A percentile compares a stretch with the other conserved stretches of the same genome.
These are phyloP conservation scores for Pseudorhiza aurosa DNA, from an alignment of 30 jellyfish, hydroid and myxozoan genomes.

Conservation along the genomic window DNA sequence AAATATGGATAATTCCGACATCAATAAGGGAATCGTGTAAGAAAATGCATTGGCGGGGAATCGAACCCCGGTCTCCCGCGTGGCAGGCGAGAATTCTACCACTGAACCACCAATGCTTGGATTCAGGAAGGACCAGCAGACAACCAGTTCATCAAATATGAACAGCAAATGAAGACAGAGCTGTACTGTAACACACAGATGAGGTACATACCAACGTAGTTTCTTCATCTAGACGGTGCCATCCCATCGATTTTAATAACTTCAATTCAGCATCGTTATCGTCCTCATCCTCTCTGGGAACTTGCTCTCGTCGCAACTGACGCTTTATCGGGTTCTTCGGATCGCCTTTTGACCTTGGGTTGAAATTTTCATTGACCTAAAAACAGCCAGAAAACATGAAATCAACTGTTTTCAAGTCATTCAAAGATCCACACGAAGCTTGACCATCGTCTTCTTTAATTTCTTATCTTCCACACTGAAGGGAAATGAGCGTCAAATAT, in stretches of 20 bases:
- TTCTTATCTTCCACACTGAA: too few relatives aligned
- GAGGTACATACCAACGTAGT: conserved; percentile 58
- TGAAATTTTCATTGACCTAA: conserved; percentile 45
- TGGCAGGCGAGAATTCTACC: conserved; percentile 67
- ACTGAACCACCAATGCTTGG: conserved; percentile 72
- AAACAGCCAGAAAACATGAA: neutral
- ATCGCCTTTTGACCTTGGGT: conserved; percentile 44
- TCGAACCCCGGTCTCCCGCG: conserved; percentile 74
- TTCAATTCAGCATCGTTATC: conserved; percentile 90
- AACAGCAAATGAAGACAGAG: too few relatives aligned
- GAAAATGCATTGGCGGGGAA: conserved; percentile 51
- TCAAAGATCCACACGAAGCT: too few relatives aligned
- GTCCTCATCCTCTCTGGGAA: conserved; percentile 28
- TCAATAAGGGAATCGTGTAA: too few relatives aligned
- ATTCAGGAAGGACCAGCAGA: too few relatives aligned
- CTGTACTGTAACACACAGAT: too few relatives aligned
- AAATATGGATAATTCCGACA: too few relatives aligned
- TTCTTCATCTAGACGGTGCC: conserved; percentile 78
- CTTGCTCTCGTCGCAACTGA: conserved; percentile 18
- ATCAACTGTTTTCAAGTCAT: too few relatives aligned
- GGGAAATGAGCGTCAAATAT: too few relatives aligned
- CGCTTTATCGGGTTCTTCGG: conserved; percentile 41
- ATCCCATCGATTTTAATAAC: conserved; percentile 90
- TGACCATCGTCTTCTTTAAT: too few relatives aligned
- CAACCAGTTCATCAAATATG: too few relatives aligned